A percentile compares a stretch with the other conserved stretches of the same genome.
Evolutionary conservation across 92 coral and sea anemone species (phyloP).

Genomic region (Umimayanthus chanpuru): DNA sequence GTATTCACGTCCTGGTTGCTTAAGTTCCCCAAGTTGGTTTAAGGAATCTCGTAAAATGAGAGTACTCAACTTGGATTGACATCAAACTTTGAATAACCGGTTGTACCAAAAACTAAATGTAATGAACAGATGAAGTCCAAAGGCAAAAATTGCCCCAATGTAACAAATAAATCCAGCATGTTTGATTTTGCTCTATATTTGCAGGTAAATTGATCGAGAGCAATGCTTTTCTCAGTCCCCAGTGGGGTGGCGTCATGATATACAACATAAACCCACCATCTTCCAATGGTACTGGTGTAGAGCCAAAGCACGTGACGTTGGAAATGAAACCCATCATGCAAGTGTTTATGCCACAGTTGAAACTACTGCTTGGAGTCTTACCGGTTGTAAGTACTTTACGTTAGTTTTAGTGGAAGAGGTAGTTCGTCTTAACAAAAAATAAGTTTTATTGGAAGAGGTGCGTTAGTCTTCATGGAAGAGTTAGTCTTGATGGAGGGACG

Average conservation of each 20-base stretch:
- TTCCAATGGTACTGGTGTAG: conserved; percentile 46
- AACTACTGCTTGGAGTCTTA: conserved; percentile 74
- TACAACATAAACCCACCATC: conserved; percentile 66
- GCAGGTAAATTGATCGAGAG: conserved; percentile 69
- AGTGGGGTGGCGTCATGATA: conserved; percentile 94
- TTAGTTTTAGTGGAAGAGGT: background rate
- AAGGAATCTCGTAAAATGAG: background rate
- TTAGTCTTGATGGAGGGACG: too few relatives aligned
- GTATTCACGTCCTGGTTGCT: background rate
- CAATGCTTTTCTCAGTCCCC: conserved; percentile 97
- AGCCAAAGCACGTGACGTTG: conserved; percentile 57
- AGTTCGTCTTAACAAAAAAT: background rate
- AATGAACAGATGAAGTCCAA: background rate
- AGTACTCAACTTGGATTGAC: too few relatives aligned
- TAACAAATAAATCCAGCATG: background rate
- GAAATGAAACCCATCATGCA: conserved; percentile 75
- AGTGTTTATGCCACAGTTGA: conserved; percentile 80
- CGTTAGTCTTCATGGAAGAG: too few relatives aligned
- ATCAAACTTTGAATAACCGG: too few relatives aligned
- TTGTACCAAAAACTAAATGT: too few relatives aligned
- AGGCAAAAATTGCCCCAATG: background rate
- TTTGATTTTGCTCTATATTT: background rate
- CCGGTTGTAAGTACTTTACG: conserved; percentile 68
- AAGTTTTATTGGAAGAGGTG: too few relatives aligned
- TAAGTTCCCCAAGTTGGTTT: background rate